Conservation (phyloP, 2,888 invertebrate genomes). For the Xiphydria camelus region DNA sequence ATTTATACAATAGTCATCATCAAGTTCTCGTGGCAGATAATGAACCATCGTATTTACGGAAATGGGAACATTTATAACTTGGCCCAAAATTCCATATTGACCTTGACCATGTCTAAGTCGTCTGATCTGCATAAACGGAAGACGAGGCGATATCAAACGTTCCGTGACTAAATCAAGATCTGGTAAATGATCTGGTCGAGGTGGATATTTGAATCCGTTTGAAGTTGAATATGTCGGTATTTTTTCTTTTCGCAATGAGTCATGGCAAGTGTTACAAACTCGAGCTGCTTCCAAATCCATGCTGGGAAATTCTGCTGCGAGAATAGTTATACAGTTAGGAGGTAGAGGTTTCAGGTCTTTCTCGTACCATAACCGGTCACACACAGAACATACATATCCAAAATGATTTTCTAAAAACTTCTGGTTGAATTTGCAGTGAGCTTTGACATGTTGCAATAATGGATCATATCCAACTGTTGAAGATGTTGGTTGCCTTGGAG, state of each 20-base stretch:
- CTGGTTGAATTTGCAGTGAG: conserved; percentile 5
- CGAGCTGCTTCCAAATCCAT: background rate
- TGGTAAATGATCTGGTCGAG: conserved; percentile 19
- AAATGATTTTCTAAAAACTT: conserved; percentile 7
- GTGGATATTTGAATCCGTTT: conserved; percentile 20
- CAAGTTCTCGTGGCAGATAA: conserved; percentile 26
- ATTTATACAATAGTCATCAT: conserved; percentile 33
- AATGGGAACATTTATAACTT: conserved; percentile 38
- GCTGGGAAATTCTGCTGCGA: conserved; percentile 3
- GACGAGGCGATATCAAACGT: conserved; percentile 32
- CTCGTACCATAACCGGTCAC: conserved; percentile 15
- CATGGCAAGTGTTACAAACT: conserved; percentile 10
- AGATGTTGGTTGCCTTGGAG: too few species aligned
- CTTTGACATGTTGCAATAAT: too few species aligned
- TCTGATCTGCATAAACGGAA: conserved; percentile 34
- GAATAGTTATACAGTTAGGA: background rate
- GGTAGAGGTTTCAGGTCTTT: conserved; percentile 5
- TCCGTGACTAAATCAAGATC: conserved; percentile 27
- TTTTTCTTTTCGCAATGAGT: conserved; percentile 3
- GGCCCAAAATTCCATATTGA: conserved; percentile 33
- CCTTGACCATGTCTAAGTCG: conserved; percentile 34
- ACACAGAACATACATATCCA: conserved; percentile 7
- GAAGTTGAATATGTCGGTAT: conserved; percentile 13
- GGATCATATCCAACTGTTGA: too few species aligned
- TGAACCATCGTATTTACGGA: conserved; percentile 32